Conservation (phyloP, 2,113 vertebrate species). For the Porphyrio hochstetteri region DNA sequence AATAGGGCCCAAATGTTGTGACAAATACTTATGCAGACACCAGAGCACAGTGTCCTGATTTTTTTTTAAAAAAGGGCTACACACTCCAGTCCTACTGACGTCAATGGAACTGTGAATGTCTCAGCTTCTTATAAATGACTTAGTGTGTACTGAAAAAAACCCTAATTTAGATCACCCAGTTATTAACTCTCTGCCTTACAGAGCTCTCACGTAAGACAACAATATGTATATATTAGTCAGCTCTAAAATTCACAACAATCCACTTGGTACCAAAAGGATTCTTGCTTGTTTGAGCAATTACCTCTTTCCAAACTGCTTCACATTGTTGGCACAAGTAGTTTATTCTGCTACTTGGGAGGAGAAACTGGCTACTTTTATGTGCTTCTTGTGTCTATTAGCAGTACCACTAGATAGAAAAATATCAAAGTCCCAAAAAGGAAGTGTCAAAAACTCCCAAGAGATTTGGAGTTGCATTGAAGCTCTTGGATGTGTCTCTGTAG, state of each 20-base stretch:
- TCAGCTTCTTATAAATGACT: neutral
- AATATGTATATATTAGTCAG: neutral
- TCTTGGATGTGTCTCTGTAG: neutral
- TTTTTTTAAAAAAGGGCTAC: neutral
- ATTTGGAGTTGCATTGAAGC: neutral
- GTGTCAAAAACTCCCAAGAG: neutral
- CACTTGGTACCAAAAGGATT: neutral
- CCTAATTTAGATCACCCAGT: neutral
- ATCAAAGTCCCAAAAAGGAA: neutral
- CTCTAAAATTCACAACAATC: neutral
- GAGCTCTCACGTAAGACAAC: neutral
- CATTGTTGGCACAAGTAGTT: neutral
- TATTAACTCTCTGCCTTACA: neutral
- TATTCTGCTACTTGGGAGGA: neutral
- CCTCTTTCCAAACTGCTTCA: neutral
- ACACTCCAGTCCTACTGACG: neutral
- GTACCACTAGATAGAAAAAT: neutral
- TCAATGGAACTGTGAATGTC: neutral
- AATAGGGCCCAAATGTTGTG: conserved; percentile 5
- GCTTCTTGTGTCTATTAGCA: neutral
- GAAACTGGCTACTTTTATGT: neutral
- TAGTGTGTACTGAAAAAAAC: neutral
- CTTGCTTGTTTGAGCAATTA: neutral
- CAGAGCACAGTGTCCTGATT: neutral
- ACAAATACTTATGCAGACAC: conserved; percentile 20